These are phyloP conservation scores for Geotrupes spiniger DNA, from an alignment of 2,888 invertebrate genomes.

Conservation along the genomic window DNA sequence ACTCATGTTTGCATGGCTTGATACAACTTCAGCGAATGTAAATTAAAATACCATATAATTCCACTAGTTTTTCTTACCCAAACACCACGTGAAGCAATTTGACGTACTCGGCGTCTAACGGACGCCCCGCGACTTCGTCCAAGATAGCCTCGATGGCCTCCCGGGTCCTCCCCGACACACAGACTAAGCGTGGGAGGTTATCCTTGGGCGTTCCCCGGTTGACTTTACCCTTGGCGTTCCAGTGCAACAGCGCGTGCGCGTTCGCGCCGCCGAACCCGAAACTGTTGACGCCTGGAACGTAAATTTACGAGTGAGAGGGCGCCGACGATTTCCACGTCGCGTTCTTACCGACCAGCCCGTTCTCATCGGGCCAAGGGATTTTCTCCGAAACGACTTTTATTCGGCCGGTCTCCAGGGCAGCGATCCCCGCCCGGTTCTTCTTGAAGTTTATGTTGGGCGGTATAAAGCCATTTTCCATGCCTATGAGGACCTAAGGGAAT, in stretches of 20 bases:
- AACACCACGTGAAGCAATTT: slow-evolving; percentile 32
- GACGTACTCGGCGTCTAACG: slow-evolving; percentile 36
- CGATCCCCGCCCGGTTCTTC: slow-evolving; percentile 52
- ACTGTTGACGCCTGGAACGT: slow-evolving; percentile 61
- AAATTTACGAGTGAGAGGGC: neutral
- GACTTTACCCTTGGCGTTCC: slow-evolving; percentile 58
- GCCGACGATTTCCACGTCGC: neutral
- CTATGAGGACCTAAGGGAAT: slow-evolving; percentile 58
- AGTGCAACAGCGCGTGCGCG: slow-evolving; percentile 65
- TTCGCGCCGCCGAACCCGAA: slow-evolving; percentile 92
- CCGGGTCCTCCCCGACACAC: slow-evolving; percentile 74
- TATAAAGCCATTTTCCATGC: slow-evolving; percentile 76
- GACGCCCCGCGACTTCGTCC: slow-evolving; percentile 57
- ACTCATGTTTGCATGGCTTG: no score
- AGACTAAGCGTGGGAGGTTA: slow-evolving; percentile 66
- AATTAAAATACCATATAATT: no score
- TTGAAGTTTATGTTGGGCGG: slow-evolving; percentile 83
- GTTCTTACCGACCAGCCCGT: slow-evolving; percentile 70
- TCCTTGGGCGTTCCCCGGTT: slow-evolving; percentile 63
- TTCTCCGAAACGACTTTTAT: slow-evolving; percentile 71
- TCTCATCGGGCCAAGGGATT: slow-evolving; percentile 60
- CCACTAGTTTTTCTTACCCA: no score
- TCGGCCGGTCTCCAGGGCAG: slow-evolving; percentile 61
- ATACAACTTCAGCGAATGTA: no score
- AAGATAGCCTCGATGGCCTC: slow-evolving; percentile 66